phyloP scores from a whole-genome alignment of 2,888 invertebrate genomes.

The Platycheirus rosarum region DNA sequence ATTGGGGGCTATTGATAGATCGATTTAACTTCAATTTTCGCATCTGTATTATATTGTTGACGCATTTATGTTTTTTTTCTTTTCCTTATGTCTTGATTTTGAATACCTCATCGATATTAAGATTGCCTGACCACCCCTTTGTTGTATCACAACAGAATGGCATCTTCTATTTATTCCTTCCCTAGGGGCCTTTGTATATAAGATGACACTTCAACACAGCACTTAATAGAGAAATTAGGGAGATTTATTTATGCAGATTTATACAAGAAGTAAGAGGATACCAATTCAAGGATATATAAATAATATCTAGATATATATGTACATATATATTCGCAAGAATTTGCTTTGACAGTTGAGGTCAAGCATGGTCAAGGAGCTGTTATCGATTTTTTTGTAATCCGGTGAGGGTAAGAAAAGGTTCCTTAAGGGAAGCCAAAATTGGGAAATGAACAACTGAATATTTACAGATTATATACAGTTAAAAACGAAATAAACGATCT shows the following conservation, averaged over 20 bases:
- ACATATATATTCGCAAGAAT: conserved; percentile 32
- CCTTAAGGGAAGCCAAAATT: no score
- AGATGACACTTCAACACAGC: conserved; percentile 59
- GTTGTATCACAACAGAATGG: conserved; percentile 26
- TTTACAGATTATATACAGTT: no score
- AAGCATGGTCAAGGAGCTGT: conserved; percentile 62
- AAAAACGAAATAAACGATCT: no score
- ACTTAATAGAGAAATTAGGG: conserved; percentile 59
- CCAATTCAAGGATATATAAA: conserved; percentile 6
- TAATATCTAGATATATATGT: no score
- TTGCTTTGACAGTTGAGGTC: conserved; percentile 70
- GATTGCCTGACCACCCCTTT: conserved; percentile 55
- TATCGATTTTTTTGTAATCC: conserved; percentile 1
- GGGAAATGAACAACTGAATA: no score
- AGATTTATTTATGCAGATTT: conserved; percentile 66
- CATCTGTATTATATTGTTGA: conserved; percentile 53
- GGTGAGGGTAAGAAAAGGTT: conserved; percentile 14
- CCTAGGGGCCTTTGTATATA: conserved; percentile 45
- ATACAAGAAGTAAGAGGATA: neutral
- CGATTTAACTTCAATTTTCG: conserved; percentile 58
- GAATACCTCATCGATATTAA: conserved; percentile 42
- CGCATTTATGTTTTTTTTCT: neutral
- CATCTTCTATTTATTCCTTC: conserved; percentile 17
- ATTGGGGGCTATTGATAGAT: conserved; percentile 51
- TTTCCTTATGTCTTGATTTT: conserved; percentile 35